Evolutionary conservation across 1,140 invertebrate genomes (phyloP), one percentile per base, ranked within the genome.

Genomic region (Drosophila kohkoa): DNA sequence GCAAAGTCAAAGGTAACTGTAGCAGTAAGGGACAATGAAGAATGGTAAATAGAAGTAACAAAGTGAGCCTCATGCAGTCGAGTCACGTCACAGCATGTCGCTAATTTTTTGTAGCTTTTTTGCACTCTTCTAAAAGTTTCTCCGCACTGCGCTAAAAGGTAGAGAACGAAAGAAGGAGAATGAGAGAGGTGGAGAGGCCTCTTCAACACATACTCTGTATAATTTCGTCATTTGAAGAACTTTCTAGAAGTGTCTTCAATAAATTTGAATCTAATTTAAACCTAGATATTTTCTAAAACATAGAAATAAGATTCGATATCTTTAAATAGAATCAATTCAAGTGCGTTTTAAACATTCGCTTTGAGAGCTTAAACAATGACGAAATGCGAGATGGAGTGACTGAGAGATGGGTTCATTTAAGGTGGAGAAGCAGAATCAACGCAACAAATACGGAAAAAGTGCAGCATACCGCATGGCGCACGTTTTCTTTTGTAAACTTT

Each of bases 401-500:
- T 8, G 49, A 51, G 20, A 7, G 20, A 51, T 8, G n/a, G 15
- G 8, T 15, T 4, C 16, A 11, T 38, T 11, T 6, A 38, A 35
- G 52, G 30, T 11, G 20, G 20, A 25, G 62, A 28, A 64, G 46
- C 1, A 46, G 15, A 46, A 6, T 51, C 48, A 25, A 51, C 16
- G 48, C 48, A 51, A 28, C 16, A 51, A 51, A 51, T 28, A 45
- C 35, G 35, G n/a, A 48, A 79, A 62, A 82, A 81, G 82, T 85
- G 81, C 81, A 80, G 63, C 77, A 65, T 46, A 65, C 55, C 63
- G 78, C 75, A 65, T 60, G 76, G 78, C 75, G 73, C 83, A 88
- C 83, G 83, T 87, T 83, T 87, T 74, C 83, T 77, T 88, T 88
- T 82, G 85, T 88, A 87, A 87, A 87, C 79, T 87, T 87, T 88